phyloP scores from a whole-genome alignment of 1,140 invertebrate genomes.

The Tribolium madens region DNA sequence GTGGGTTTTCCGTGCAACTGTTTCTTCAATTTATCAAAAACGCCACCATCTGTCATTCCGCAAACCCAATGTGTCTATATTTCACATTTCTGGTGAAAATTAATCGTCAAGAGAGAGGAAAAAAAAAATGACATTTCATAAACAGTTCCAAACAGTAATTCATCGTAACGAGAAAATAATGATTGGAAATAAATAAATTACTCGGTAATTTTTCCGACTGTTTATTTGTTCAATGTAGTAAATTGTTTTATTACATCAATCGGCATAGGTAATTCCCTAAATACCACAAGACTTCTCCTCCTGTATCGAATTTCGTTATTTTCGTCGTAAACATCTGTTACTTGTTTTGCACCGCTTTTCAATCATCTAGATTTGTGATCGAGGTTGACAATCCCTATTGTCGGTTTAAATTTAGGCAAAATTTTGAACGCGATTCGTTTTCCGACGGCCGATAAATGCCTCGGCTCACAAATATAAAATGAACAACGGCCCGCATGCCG shows the following conservation, averaged over 20 bases:
- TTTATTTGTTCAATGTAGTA: conserved; percentile 6
- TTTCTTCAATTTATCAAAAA: background rate
- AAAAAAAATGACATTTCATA: conserved; percentile 12
- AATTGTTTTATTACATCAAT: conserved; percentile 29
- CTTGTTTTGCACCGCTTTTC: background rate
- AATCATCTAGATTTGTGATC: background rate
- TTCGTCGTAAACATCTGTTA: background rate
- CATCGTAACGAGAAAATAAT: conserved; percentile 40
- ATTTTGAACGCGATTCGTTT: background rate
- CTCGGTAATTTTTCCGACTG: background rate
- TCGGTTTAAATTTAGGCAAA: background rate
- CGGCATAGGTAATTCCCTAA: background rate
- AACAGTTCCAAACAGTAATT: conserved; percentile 21
- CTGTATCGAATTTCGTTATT: background rate
- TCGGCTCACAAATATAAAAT: conserved; percentile 41
- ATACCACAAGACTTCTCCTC: background rate
- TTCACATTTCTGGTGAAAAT: background rate
- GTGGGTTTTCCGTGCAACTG: background rate
- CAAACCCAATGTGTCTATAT: background rate
- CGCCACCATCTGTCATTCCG: background rate
- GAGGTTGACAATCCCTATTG: background rate
- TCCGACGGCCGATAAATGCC: conserved; percentile 36
- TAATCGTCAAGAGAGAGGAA: background rate
- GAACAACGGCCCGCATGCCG: conserved; percentile 44
- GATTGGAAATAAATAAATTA: conserved; percentile 44